A percentile compares a stretch with the other conserved stretches of the same genome.
These are phyloP conservation scores for Rhizoglyphus robini DNA, from an alignment of 1,140 invertebrate species.

Conservation along the genomic window DNA sequence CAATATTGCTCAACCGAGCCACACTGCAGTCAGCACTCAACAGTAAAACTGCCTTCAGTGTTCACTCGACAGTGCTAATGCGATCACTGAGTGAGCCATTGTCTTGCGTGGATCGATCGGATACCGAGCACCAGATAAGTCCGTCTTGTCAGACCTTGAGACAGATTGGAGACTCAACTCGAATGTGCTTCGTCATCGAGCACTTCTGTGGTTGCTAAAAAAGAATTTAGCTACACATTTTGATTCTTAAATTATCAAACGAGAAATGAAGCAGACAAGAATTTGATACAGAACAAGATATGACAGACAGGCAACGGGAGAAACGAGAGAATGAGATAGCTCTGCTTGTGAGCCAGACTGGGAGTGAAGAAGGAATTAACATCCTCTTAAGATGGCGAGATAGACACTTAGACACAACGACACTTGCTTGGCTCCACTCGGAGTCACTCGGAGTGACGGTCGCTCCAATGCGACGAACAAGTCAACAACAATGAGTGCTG, in stretches of 20 bases:
- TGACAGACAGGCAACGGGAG: not conserved
- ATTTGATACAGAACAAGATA: conserved; percentile 3
- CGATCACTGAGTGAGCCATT: too few species aligned
- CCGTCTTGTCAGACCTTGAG: not conserved
- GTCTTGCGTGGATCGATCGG: too few species aligned
- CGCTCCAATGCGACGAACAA: not conserved
- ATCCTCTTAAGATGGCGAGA: conserved; percentile 10
- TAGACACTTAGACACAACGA: not conserved
- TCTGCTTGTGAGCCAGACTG: not conserved
- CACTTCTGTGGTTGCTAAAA: not conserved
- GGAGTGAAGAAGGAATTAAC: not conserved
- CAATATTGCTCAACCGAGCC: too few species aligned
- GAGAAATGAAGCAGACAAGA: conserved; percentile 6
- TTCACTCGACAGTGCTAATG: too few species aligned
- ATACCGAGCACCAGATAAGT: too few species aligned
- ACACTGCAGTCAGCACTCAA: too few species aligned
- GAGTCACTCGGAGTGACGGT: not conserved
- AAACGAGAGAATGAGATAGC: not conserved
- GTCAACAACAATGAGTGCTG: not conserved
- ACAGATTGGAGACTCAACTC: not conserved
- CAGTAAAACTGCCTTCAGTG: too few species aligned
- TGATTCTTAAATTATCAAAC: not conserved
- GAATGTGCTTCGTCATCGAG: not conserved
- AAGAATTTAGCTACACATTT: not conserved
- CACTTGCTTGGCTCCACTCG: not conserved